phyloP scores from a whole-genome alignment of 2,888 invertebrate genomes.

The Cataglyphis cursor region DNA sequence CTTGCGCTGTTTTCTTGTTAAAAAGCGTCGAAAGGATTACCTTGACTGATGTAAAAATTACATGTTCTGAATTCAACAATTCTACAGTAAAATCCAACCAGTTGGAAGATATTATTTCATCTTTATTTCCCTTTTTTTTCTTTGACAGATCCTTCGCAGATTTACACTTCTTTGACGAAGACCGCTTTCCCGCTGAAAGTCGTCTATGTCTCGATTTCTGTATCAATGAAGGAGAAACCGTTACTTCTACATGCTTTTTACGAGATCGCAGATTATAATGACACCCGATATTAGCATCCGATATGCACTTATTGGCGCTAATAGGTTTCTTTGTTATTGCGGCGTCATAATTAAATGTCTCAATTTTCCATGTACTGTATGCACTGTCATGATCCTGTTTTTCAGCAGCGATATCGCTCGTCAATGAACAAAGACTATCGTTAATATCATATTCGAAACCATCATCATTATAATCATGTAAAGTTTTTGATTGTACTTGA shows the following conservation, averaged over 20 bases:
- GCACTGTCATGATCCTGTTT: not conserved
- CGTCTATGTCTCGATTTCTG: not conserved
- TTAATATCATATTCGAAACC: not conserved
- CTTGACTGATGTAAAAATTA: slow-evolving; percentile 56
- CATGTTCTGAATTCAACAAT: slow-evolving; percentile 41
- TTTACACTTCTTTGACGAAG: not conserved
- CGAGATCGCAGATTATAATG: not conserved
- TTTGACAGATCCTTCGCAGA: not conserved
- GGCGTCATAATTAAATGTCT: not conserved
- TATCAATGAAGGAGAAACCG: not conserved
- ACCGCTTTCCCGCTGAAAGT: not conserved
- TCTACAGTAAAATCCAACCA: slow-evolving; percentile 58
- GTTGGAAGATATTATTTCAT: slow-evolving; percentile 43
- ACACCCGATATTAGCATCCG: not conserved
- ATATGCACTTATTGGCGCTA: not conserved
- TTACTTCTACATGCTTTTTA: not conserved
- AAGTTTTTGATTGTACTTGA: not conserved
- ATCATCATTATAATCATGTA: not conserved
- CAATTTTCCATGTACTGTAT: not conserved
- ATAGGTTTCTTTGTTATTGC: not conserved
- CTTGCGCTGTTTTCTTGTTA: slow-evolving; percentile 23
- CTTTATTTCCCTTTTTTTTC: not conserved
- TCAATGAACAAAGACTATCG: too few species aligned
- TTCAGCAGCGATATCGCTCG: not conserved
- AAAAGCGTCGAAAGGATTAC: slow-evolving; percentile 57